Evolutionary conservation across 2,888 invertebrate species (phyloP).

Genomic region (Scelioninae gen. 2): DNA sequence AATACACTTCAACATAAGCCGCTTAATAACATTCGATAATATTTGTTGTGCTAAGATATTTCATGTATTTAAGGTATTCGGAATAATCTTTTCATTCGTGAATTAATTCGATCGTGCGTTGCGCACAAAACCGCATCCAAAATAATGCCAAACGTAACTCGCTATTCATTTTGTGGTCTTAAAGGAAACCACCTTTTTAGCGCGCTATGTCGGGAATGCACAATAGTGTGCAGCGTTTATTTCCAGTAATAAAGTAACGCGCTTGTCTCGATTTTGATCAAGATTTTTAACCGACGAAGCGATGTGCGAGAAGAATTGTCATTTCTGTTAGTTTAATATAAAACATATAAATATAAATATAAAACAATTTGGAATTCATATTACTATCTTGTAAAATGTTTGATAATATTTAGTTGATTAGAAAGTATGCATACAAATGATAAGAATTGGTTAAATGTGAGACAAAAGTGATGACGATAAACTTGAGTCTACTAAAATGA

Average conservation of each 20-base stretch:
- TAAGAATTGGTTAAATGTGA: no score
- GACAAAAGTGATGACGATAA: no score
- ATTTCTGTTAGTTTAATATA: not conserved
- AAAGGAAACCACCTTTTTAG: constrained; percentile 17
- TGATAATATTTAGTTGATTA: no score
- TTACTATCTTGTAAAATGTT: no score
- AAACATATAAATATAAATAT: no score
- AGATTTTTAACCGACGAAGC: no score
- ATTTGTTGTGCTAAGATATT: constrained; percentile 50
- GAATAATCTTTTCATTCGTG: constrained; percentile 44
- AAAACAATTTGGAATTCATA: no score
- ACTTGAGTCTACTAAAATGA: no score
- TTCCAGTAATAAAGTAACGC: constrained; percentile 28
- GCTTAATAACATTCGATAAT: constrained; percentile 53
- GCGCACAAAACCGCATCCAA: constrained; percentile 35
- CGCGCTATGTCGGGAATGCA: constrained; percentile 9
- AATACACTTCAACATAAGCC: constrained; percentile 44
- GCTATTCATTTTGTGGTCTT: constrained; percentile 28
- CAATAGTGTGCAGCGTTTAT: constrained; percentile 17
- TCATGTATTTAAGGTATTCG: constrained; percentile 45
- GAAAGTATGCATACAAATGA: no score
- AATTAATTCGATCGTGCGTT: constrained; percentile 46
- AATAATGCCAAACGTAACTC: constrained; percentile 34
- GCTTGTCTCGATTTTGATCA: not conserved
- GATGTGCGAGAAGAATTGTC: no score